A percentile compares a stretch with the other conserved stretches of the same genome.
phyloP scores from a whole-genome alignment of 2,797 vertebrate species.

The Parotocinclus haroldoi region DNA sequence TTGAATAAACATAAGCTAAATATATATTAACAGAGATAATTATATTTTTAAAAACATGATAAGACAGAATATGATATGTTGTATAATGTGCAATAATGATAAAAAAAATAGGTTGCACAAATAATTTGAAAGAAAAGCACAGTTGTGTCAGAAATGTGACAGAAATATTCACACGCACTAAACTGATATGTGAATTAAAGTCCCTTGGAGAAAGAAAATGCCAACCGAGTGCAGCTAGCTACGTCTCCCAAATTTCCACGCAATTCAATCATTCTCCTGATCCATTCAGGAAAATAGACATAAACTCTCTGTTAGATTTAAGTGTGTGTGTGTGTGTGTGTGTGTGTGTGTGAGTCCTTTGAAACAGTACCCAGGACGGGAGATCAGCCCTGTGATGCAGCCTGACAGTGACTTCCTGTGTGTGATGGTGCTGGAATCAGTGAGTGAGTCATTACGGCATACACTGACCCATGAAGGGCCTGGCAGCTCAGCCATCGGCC shows the following conservation, averaged over 20 bases:
- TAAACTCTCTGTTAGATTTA: constrained; percentile 16
- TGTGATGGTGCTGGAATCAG: constrained; percentile 56
- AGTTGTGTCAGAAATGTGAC: no score
- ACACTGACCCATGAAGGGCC: constrained; percentile 60
- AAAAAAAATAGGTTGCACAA: no score
- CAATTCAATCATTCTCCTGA: constrained; percentile 16
- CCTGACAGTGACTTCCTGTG: constrained; percentile 58
- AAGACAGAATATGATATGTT: no score
- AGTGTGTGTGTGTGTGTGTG: constrained; percentile 12
- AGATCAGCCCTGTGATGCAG: constrained; percentile 53
- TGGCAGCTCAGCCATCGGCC: constrained; percentile 45
- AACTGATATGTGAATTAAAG: no score
- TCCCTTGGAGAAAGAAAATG: no score
- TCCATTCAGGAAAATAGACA: constrained; percentile 21
- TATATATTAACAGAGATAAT: no score
- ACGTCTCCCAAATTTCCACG: not conserved
- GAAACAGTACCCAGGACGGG: constrained; percentile 50
- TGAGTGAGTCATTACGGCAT: constrained; percentile 53
- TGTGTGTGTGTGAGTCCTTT: constrained; percentile 39
- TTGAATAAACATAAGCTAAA: no score
- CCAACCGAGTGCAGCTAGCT: no score
- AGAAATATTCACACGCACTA: no score
- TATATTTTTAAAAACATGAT: no score
- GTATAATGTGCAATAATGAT: no score
- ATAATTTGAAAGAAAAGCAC: no score